Evolutionary conservation across 1,140 invertebrate genomes (phyloP), one percentile per base, ranked within the genome.

Genomic region (Pachyrhynchus sulphureomaculatus): DNA sequence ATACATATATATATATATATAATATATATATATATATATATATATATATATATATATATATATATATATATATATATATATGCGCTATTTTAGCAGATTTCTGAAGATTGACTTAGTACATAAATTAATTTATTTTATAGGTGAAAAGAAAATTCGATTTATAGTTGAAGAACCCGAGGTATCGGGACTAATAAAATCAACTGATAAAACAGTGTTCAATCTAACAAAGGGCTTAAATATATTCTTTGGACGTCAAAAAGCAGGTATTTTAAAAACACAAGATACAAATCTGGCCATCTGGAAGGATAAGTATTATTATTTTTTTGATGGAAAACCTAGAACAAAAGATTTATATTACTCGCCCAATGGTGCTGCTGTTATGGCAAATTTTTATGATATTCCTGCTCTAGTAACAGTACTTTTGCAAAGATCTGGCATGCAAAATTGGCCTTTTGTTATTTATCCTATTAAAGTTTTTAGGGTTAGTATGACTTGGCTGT

Each of bases 241-340:
- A n/a, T 83, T 81, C 63, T 83, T 81, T 67, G 73, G 72, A 17
- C 72, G 76, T 6, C 78, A 81, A 58, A 67, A 73, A 18, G 77
- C 79, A 21, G 79, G 79, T 0, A 70, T 83, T 37, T 65, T 82
- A 13, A 64, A 80, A 56, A 77, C 79, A 1, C 78, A 79, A 54
- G 72, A 79, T 23, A 57, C 79, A 5, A 78, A 79, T 68, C 58
- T 81, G 8, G 74, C 78, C 0, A 77, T 83, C 53, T 83, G 81
- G 81, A 81, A 78, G 53, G 77, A 81, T 58, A 79, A 74, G 57
- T 80, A 79, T 64, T 81, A 74, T 62, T 82, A 81, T 51, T 75
- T 82, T 49, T 83, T 83, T 60, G 81, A 82, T 66, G 78, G 79
- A 5, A 77, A 75, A 29, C 77, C 79, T 2, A 73, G 81, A 64